Base-by-base conservation (phyloP, 1,140 invertebrate species). In the Proales similis region DNA sequence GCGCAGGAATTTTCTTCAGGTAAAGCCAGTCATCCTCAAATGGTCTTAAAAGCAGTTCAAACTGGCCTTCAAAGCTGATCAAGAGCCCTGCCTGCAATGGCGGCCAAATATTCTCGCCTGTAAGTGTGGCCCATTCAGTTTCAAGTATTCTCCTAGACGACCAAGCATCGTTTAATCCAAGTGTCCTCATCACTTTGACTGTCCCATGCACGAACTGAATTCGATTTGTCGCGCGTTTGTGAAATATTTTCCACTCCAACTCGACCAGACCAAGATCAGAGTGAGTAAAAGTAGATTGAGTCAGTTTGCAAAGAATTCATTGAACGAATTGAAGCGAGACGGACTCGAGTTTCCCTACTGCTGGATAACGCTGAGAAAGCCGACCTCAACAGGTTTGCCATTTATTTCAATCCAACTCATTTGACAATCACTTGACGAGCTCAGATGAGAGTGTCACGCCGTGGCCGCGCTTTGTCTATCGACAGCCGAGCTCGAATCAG, bases 391-490 rank as follows among this genome's bases (percentile, higher is more conserved):
- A n/a, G n/a, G n/a, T n/a, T n/a, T n/a, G n/a, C n/a, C n/a, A n/a
- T n/a, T n/a, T n/a, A n/a, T n/a, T n/a, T n/a, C n/a, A n/a, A n/a
- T n/a, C n/a, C n/a, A n/a, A n/a, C n/a, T n/a, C n/a, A n/a, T n/a
- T n/a, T n/a, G n/a, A n/a, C n/a, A n/a, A n/a, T n/a, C n/a, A n/a
- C n/a, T n/a, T n/a, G n/a, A n/a, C n/a, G n/a, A n/a, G n/a, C n/a
- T n/a, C 26, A 0, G 14, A 29, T 5, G 7, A 22, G 30, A 39
- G 22, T 36, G 33, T 36, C 11, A 42, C n/a, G n/a, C n/a, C 27
- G 9, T 57, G 51, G 51, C 51, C 51, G 4, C 33, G 51, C 2
- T 29, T 57, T 4, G 51, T 57, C 6, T 57, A 42, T n/a, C 39
- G n/a, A 42, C 51, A 57, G 4, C 51, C 51, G n/a, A 26, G 32